Conservation (phyloP, 2,113 vertebrate species). For the Rhegmatorhina hoffmannsi region DNA sequence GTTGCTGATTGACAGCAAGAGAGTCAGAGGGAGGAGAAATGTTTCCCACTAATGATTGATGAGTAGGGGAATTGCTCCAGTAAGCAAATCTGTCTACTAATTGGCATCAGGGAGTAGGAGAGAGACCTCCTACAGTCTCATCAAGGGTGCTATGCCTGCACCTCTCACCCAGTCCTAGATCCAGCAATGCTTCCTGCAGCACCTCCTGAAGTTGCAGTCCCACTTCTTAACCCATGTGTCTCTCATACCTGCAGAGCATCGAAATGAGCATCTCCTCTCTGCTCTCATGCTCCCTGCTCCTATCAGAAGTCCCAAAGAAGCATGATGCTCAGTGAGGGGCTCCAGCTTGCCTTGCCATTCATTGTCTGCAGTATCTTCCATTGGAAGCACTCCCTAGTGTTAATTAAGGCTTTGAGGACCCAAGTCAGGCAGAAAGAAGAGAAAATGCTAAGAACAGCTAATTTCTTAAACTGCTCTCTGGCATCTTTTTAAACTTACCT, state of each 20-base stretch:
- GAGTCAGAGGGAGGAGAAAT: neutral
- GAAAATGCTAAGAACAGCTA: constrained; percentile 61
- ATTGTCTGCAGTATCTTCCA: neutral
- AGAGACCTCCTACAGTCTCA: neutral
- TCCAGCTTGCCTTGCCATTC: neutral
- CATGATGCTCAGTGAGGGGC: neutral
- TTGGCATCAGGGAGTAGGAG: neutral
- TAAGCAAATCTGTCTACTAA: neutral
- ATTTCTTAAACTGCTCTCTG: constrained; percentile 67
- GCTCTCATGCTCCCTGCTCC: neutral
- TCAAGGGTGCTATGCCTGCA: neutral
- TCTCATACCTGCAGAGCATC: neutral
- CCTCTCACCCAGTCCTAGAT: neutral
- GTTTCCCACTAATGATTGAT: neutral
- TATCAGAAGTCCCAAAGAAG: neutral
- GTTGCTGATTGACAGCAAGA: neutral
- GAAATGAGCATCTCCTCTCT: neutral
- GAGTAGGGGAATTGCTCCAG: neutral
- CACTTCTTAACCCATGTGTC: neutral
- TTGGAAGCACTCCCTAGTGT: neutral
- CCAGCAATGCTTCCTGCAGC: neutral
- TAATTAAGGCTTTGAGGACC: constrained; percentile 57
- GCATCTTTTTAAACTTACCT: constrained; percentile 69
- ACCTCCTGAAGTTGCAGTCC: neutral
- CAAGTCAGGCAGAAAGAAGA: constrained; percentile 24